Evolutionary conservation across 2,888 invertebrate genomes (phyloP), one percentile per base, ranked within the genome.

Genomic region (Apantesis nais): DNA sequence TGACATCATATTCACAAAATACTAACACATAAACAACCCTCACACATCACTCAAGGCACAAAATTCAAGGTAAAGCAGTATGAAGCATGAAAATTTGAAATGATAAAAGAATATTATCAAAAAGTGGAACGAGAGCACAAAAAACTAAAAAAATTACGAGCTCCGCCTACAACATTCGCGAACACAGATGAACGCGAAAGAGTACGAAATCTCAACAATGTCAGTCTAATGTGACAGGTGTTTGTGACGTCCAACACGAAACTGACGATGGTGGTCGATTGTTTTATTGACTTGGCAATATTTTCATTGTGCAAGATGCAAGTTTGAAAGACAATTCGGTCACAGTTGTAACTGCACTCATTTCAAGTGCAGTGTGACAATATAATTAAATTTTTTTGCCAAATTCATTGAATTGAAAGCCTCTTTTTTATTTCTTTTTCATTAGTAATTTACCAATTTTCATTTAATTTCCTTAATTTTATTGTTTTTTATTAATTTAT

Each of bases 121-220:
- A 93, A 94, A 94, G 92, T 93, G 93, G 93, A 94, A 93, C 90
- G 93, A 94, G 94, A 92, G 89, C 93, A 89, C 83, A 86, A 88
- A 55, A 88, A 83, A 78, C 80, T 90, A 90, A 89, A 86, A 87
- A 89, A 89, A 87, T 84, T 83, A 83, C 78, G 82, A 89, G 87
- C 88, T 93, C 90, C 91, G 88, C 91, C 92, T 93, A 90, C 89
- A 88, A 88, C 88, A 90, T 90, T 87, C 86, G 85, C 89, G 84
- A 86, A 81, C 83, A 85, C 86, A 86, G 85, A 86, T 86, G 83
- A 85, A 85, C 84, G 83, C 85, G 85, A 85, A 84, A 78, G 83
- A 82, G 78, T 80, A 68, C 73, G 68, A 74, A 78, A 72, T 74
- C 75, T 71, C 62, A 71, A 74, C 66, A 81, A 72, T 70, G 60